Conservation (phyloP, 1,140 invertebrate genomes). For the Panagrolaimus sp. region DNA sequence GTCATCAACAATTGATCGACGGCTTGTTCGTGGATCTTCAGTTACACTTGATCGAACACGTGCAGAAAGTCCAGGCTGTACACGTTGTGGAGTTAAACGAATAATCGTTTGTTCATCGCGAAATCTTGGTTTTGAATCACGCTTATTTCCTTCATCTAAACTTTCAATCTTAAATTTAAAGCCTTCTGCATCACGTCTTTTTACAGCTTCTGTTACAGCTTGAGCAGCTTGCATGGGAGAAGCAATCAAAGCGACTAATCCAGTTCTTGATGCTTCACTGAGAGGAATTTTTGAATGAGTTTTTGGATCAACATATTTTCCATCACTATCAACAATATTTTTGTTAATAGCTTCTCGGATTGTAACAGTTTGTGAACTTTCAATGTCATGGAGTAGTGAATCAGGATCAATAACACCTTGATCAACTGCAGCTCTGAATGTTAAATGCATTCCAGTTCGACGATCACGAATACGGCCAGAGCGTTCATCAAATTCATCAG, state of each 20-base stretch:
- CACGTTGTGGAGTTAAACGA: constrained; percentile 44
- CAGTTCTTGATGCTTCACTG: constrained; percentile 75
- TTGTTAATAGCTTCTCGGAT: constrained; percentile 51
- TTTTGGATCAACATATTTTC: constrained; percentile 61
- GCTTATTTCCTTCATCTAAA: constrained; percentile 32
- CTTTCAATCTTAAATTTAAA: constrained; percentile 53
- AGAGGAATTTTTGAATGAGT: constrained; percentile 63
- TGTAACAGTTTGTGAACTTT: constrained; percentile 53
- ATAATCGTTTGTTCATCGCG: constrained; percentile 46
- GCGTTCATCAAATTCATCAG: constrained; percentile 51
- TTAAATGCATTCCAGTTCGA: constrained; percentile 49
- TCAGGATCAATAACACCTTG: constrained; percentile 52
- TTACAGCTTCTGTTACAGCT: constrained; percentile 74
- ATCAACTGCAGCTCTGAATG: constrained; percentile 51
- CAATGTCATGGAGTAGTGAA: constrained; percentile 54
- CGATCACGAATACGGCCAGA: constrained; percentile 52
- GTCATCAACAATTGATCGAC: constrained; percentile 51
- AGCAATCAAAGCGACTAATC: constrained; percentile 71
- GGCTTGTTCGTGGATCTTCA: constrained; percentile 35
- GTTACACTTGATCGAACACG: constrained; percentile 42
- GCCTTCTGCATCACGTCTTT: constrained; percentile 59
- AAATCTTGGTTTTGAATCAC: constrained; percentile 22
- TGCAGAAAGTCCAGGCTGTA: constrained; percentile 50
- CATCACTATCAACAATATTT: constrained; percentile 45
- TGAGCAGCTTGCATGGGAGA: constrained; percentile 70